Evolutionary conservation across 2,113 vertebrate genomes (phyloP).

Genomic region (Chloebia gouldiae): DNA sequence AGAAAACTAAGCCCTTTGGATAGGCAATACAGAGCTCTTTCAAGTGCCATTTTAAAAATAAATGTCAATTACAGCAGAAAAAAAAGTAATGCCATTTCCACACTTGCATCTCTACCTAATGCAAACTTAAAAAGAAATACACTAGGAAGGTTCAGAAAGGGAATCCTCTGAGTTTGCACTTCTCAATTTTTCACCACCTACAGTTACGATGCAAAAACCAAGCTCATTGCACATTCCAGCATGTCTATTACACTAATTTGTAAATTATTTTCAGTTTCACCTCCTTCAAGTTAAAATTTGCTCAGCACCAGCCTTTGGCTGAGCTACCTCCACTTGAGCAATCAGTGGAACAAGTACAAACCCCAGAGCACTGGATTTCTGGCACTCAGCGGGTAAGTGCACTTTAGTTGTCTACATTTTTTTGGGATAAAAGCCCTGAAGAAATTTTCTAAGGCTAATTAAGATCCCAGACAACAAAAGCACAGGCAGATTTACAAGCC

Average conservation of each 20-base stretch:
- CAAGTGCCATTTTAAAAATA: background rate
- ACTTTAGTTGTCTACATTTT: background rate
- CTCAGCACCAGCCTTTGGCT: background rate
- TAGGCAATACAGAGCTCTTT: background rate
- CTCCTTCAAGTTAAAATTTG: background rate
- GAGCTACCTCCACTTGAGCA: background rate
- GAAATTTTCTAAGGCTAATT: constrained; percentile 12
- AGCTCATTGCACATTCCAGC: background rate
- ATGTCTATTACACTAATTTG: background rate
- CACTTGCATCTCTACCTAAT: background rate
- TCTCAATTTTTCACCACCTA: background rate
- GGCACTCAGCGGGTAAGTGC: background rate
- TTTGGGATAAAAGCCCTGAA: background rate
- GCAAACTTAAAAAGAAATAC: background rate
- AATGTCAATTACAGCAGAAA: background rate
- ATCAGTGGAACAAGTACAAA: background rate
- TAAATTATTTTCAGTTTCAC: background rate
- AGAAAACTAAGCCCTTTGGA: background rate
- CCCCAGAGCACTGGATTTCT: background rate
- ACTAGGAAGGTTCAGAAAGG: background rate
- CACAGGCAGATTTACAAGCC: background rate
- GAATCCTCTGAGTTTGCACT: background rate
- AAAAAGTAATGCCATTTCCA: background rate
- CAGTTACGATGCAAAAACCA: rapidly evolving
- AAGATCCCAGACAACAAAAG: constrained; percentile 33